phyloP scores from a whole-genome alignment of 2,797 vertebrate species.

The Chromobotia macracanthus region DNA sequence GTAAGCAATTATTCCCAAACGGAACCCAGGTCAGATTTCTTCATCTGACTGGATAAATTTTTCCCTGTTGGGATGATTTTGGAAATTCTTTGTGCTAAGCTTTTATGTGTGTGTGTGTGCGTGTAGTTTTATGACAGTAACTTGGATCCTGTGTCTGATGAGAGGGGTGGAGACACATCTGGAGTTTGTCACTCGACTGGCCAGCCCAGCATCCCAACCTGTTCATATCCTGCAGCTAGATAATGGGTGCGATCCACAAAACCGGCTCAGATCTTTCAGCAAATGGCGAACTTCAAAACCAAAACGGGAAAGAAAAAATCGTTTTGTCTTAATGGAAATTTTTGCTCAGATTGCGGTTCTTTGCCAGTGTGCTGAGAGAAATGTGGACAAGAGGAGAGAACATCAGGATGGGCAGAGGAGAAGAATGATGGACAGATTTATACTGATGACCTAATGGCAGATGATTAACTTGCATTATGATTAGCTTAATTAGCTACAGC shows the following conservation, averaged over 20 bases:
- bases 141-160: conserved; percentile 64
- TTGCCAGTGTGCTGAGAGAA: conserved; percentile 57
- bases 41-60: conserved; percentile 73
- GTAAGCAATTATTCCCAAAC: conserved; percentile 79
- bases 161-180: conserved; percentile 68
- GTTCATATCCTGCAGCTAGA: conserved; percentile 67
- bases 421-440: conserved; percentile 23
- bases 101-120: conserved; percentile 51
- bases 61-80: conserved; percentile 70
- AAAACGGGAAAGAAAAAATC: conserved; percentile 61
- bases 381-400: conserved; percentile 36
- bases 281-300: conserved; percentile 52
- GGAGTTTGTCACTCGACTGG: conserved; percentile 69
- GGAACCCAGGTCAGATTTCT: conserved; percentile 73
- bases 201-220: conserved; percentile 69
- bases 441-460: neutral
- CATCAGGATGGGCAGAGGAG: neutral
- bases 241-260: conserved; percentile 63
- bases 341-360: conserved; percentile 63
- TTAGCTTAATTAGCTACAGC: no score
- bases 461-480: neutral
- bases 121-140: conserved; percentile 52
- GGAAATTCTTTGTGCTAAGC: conserved; percentile 67
- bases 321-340: conserved; percentile 75
- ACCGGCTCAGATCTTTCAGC: conserved; percentile 69